Evolutionary conservation across 2,113 vertebrate species (phyloP), one percentile per base, ranked within the genome.

Genomic region (Pyxicephalus adspersus): DNA sequence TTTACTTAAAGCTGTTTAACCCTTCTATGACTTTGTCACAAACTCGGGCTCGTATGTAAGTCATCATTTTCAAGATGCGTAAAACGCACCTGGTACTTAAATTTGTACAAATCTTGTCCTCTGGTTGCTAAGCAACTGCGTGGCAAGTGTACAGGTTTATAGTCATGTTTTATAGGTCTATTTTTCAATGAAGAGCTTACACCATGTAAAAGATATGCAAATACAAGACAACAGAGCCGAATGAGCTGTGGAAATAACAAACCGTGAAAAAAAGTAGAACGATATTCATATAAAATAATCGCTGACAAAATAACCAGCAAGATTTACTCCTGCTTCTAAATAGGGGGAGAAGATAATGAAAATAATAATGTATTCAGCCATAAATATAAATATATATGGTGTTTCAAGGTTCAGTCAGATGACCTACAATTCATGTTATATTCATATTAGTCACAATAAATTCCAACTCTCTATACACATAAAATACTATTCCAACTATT

Each of bases 21-120:
- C 71, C 58, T n/a, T 74, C n/a, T 57, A 22, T 17, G 28, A n/a
- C 71, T 31, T n/a, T 16, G 22, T 55, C 29, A 34, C 19, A 58
- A 74, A 60, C 38, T 60, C 29, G 13, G 23, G 55, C 29, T 60
- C 22, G n/a, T 60, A 74, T 54, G 25, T 60, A 72, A 38, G 61
- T 71, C 64, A 54, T 80, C 45, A 51, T 61, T 80, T 72, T 64
- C 34, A 72, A 80, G 55, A 80, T 72, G 25, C 57, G 57, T 80
- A 71, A 72, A 55, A 29, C 54, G 78, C 66, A 80, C 66, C 66
- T 72, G 57, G 55, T 71, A 72, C 67, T 63, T 72, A 72, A 63
- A 72, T 72, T 80, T 51, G 57, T 64, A 80, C 76, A 57, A 78
- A 64, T 58, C 57, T 80, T 80, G 66, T 71, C 78, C 68, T 54